These are phyloP conservation scores for Colletes collaris DNA, from an alignment of 2,888 invertebrate species.

Conservation along the genomic window DNA sequence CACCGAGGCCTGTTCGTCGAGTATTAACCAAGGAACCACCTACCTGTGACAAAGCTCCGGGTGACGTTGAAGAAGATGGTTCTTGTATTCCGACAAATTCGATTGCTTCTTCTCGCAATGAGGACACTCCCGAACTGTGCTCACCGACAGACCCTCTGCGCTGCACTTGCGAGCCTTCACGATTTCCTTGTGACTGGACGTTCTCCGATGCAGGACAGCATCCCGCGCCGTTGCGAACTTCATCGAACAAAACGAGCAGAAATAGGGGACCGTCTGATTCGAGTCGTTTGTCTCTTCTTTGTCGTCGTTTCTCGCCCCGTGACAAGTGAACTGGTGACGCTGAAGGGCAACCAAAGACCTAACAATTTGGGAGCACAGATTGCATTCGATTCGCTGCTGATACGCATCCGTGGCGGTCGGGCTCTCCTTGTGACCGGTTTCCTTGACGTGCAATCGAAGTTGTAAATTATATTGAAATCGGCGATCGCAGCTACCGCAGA, in stretches of 20 bases:
- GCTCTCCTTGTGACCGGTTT: constrained; percentile 84
- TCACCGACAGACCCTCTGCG: constrained; percentile 12
- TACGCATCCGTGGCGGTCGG: constrained; percentile 87
- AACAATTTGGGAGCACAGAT: constrained; percentile 86
- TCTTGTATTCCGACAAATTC: constrained; percentile 85
- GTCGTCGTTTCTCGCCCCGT: constrained; percentile 82
- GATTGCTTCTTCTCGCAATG: constrained; percentile 85
- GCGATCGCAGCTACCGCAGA: constrained; percentile 88
- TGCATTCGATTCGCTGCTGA: constrained; percentile 87
- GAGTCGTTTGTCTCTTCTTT: constrained; percentile 16
- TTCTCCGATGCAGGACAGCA: constrained; percentile 88
- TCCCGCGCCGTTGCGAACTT: constrained; percentile 86
- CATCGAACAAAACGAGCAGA: constrained; percentile 88
- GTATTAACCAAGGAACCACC: constrained; percentile 54
- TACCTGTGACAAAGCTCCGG: constrained; percentile 87
- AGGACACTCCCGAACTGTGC: constrained; percentile 84
- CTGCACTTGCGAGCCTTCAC: constrained; percentile 82
- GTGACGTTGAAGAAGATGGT: constrained; percentile 86
- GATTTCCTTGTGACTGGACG: constrained; percentile 87
- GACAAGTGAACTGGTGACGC: constrained; percentile 87
- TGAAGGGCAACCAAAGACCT: constrained; percentile 87
- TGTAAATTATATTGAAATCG: constrained; percentile 91
- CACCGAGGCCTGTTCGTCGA: no score
- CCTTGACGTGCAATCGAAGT: constrained; percentile 86
- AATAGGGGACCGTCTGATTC: constrained; percentile 82